A percentile compares a stretch with the other conserved stretches of the same genome.
Conservation (phyloP, 2,797 vertebrate genomes). For the Phoeniculus purpureus region DNA sequence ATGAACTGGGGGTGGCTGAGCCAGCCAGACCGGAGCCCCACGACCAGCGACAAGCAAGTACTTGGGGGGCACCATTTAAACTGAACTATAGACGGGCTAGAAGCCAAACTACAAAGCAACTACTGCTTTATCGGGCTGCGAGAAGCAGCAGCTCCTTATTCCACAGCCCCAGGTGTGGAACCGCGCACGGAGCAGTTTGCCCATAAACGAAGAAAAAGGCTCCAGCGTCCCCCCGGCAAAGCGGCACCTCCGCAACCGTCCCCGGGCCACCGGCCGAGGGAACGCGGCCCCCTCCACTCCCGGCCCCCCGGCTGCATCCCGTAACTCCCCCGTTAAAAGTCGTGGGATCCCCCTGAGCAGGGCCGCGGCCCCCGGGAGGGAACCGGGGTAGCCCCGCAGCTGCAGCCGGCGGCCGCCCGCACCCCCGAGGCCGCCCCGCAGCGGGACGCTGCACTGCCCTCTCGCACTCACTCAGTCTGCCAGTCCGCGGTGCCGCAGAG, state of each 20-base stretch:
- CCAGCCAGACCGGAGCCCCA: background rate
- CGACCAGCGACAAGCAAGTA: background rate
- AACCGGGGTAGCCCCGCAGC: too few relatives aligned
- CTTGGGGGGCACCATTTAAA: background rate
- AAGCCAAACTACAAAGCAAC: background rate
- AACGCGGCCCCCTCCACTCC: too few relatives aligned
- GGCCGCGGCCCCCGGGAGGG: too few relatives aligned
- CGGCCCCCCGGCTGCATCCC: background rate
- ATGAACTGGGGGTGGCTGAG: background rate
- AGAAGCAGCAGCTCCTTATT: background rate
- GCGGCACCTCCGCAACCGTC: background rate
- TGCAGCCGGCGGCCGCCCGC: background rate
- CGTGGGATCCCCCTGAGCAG: too few relatives aligned
- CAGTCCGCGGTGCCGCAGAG: conserved; percentile 23
- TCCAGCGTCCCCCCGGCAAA: background rate
- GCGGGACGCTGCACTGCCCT: background rate
- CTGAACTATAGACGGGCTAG: background rate
- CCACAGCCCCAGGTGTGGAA: background rate
- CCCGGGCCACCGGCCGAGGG: background rate
- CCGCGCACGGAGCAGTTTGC: background rate
- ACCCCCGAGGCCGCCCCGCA: background rate
- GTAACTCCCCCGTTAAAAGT: too few relatives aligned
- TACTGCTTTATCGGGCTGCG: background rate
- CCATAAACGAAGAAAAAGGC: background rate
- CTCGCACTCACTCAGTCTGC: background rate